Percentiles rank a stretch among this genome's conserved stretches.
Conservation (phyloP, 2,888 invertebrate genomes). For the Oscheius onirici region DNA sequence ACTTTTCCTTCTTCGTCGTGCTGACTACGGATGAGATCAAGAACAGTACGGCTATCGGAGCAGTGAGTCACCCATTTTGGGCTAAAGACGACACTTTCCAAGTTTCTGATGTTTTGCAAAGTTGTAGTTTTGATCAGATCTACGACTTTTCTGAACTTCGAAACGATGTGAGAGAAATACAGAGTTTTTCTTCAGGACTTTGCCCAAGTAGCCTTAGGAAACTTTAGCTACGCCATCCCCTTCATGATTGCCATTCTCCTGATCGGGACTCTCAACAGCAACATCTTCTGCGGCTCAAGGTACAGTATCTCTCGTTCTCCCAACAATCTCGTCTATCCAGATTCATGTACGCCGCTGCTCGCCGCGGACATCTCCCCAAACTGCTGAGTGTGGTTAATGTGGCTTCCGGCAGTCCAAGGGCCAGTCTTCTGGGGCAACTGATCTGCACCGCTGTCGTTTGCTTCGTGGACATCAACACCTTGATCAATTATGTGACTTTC, state of each 20-base stretch:
- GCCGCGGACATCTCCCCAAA: constrained; percentile 55
- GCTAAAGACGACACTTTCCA: neutral
- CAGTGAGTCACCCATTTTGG: constrained; percentile 34
- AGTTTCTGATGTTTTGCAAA: neutral
- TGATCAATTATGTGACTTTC: constrained; percentile 63
- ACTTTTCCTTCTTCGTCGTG: constrained; percentile 60
- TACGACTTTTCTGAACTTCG: too few relatives aligned
- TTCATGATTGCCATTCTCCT: constrained; percentile 60
- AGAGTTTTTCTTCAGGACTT: constrained; percentile 42
- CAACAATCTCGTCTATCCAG: constrained; percentile 25
- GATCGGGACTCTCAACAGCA: constrained; percentile 61
- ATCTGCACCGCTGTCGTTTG: constrained; percentile 47
- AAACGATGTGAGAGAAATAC: too few relatives aligned
- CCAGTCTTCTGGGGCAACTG: constrained; percentile 55
- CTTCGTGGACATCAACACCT: constrained; percentile 51
- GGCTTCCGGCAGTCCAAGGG: constrained; percentile 50
- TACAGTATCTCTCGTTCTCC: neutral
- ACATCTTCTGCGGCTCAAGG: constrained; percentile 61
- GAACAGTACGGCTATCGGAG: constrained; percentile 58
- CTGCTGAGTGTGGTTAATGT: constrained; percentile 52
- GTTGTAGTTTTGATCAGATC: too few relatives aligned
- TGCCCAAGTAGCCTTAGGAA: constrained; percentile 51
- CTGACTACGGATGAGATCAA: constrained; percentile 47
- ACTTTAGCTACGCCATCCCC: constrained; percentile 56
- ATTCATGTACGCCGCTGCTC: constrained; percentile 59